phyloP scores from a whole-genome alignment of 2,888 invertebrate genomes.

The Caenorhabditis panamensis region DNA sequence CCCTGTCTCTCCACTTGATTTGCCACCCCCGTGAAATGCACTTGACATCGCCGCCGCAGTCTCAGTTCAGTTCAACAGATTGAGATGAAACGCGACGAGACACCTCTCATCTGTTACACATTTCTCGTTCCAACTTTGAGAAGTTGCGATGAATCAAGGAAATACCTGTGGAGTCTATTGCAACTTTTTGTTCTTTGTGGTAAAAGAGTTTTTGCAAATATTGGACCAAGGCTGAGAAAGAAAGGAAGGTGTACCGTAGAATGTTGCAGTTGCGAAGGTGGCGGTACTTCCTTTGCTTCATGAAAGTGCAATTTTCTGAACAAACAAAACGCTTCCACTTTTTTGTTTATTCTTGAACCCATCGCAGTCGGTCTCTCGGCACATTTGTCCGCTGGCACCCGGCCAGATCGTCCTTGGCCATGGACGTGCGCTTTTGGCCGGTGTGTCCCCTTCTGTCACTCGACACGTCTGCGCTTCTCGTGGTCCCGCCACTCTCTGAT shows the following conservation, averaged over 20 bases:
- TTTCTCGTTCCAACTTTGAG: neutral
- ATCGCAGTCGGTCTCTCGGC: constrained; percentile 10
- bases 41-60: constrained; percentile 12
- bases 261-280: constrained; percentile 32
- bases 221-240: neutral
- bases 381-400: constrained; percentile 25
- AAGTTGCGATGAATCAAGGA: neutral
- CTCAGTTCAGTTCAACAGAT: neutral
- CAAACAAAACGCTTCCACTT: constrained; percentile 35
- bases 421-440: constrained; percentile 17
- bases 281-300: constrained; percentile 5
- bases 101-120: constrained; percentile 8
- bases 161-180: neutral
- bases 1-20: neutral
- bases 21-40: constrained; percentile 23
- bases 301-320: constrained; percentile 51
- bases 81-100: constrained; percentile 1
- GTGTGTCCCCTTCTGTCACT: constrained; percentile 29
- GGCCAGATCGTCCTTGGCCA: constrained; percentile 17
- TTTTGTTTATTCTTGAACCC: constrained; percentile 47
- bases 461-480: constrained; percentile 38
- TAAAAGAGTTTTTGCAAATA: constrained; percentile 28
- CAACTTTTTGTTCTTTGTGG: constrained; percentile 9
- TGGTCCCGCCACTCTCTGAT: constrained; percentile 44
- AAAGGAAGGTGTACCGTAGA: constrained; percentile 32